phyloP scores from a whole-genome alignment of 2,797 vertebrate species.

The Coccyzus lansbergi region DNA sequence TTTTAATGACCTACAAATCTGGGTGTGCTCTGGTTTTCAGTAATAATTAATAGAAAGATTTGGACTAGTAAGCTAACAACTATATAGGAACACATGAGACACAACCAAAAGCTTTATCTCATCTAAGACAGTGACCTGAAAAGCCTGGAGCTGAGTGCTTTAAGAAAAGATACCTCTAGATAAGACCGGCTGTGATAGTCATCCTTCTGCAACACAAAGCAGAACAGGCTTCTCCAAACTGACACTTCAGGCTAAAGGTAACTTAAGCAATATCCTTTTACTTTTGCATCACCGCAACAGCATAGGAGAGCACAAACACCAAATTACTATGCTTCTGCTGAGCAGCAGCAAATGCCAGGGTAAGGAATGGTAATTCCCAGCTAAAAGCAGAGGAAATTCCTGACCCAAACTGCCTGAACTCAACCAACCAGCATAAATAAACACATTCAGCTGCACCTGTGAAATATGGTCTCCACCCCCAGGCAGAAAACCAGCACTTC shows the following conservation, averaged over 20 bases:
- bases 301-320: neutral
- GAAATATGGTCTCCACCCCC: neutral
- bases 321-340: neutral
- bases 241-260: neutral
- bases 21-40: neutral
- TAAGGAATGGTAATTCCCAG: neutral
- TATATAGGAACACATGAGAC: neutral
- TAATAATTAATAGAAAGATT: neutral
- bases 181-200: neutral
- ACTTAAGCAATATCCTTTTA: neutral
- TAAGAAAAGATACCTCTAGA: neutral
- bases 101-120: neutral
- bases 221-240: neutral
- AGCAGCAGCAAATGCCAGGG: neutral
- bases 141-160: neutral
- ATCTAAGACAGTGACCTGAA: neutral
- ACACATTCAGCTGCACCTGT: neutral
- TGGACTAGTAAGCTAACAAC: neutral
- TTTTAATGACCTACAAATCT: neutral
- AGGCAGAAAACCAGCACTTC: neutral
- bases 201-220: neutral
- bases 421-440: neutral
- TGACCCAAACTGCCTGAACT: neutral
- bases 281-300: neutral
- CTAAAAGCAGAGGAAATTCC: neutral